Percentiles rank a stretch among this genome's conserved stretches.
These are phyloP conservation scores for Drosophila dives DNA, from an alignment of 2,888 invertebrate genomes.

Conservation along the genomic window DNA sequence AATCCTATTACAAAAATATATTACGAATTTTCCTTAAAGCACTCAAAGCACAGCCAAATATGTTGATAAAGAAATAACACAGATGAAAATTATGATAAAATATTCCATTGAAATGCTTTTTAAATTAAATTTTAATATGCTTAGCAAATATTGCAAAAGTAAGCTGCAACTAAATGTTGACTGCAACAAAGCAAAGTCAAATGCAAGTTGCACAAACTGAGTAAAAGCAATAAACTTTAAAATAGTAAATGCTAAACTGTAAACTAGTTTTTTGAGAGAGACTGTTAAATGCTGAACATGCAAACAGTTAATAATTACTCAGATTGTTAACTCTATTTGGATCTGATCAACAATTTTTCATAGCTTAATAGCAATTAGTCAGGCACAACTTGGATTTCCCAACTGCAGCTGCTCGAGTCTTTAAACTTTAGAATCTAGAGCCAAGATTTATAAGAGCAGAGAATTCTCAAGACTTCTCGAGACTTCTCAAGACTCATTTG, in stretches of 20 bases:
- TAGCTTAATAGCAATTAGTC: constrained; percentile 32
- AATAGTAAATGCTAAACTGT: neutral
- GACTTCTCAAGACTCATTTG: constrained; percentile 4
- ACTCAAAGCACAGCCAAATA: neutral
- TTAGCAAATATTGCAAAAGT: neutral
- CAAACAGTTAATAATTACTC: neutral
- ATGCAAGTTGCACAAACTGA: neutral
- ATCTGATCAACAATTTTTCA: constrained; percentile 9
- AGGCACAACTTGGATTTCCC: constrained; percentile 9
- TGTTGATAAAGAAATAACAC: neutral
- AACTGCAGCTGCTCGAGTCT: constrained; percentile 19
- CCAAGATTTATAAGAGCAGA: neutral
- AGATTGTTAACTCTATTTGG: neutral
- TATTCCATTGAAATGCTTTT: neutral
- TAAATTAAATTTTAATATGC: neutral
- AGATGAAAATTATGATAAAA: neutral
- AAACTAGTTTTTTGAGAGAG: neutral
- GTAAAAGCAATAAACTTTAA: neutral
- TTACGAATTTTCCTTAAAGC: constrained; percentile 21
- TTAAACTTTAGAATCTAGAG: neutral
- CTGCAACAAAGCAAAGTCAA: neutral
- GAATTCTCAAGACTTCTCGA: neutral
- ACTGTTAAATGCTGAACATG: neutral
- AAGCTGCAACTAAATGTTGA: neutral
- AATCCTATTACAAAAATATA: constrained; percentile 45